Evolutionary conservation across 2,888 invertebrate genomes (phyloP).

Genomic region (Auanema sp.): DNA sequence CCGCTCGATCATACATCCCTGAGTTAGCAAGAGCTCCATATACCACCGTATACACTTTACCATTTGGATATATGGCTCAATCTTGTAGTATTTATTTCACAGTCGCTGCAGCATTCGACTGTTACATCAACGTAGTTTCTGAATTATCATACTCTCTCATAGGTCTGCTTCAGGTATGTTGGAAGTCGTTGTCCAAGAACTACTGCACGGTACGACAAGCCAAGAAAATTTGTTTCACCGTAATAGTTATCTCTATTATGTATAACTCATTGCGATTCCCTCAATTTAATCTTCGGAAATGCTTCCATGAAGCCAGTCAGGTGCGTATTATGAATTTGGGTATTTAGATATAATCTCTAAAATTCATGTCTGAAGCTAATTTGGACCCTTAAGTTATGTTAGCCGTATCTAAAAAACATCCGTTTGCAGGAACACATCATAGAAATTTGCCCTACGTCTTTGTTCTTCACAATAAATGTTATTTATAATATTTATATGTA

Average conservation of each 20-base stretch:
- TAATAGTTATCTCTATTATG: slow-evolving; percentile 50
- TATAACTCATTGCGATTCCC: slow-evolving; percentile 63
- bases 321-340: slow-evolving; percentile 27
- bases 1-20: slow-evolving; percentile 53
- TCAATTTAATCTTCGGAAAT: slow-evolving; percentile 61
- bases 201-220: slow-evolving; percentile 60
- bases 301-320: slow-evolving; percentile 56
- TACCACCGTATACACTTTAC: slow-evolving; percentile 61
- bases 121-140: slow-evolving; percentile 57
- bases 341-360: too few relatives aligned
- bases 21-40: slow-evolving; percentile 58
- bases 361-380: slow-evolving; percentile 4
- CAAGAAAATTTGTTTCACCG: slow-evolving; percentile 46
- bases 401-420: neutral
- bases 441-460: slow-evolving; percentile 63
- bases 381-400: neutral
- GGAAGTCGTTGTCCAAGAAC: slow-evolving; percentile 30
- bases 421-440: slow-evolving; percentile 55
- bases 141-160: neutral
- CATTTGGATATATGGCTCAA: slow-evolving; percentile 64
- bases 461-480: slow-evolving; percentile 60
- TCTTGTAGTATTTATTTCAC: slow-evolving; percentile 64
- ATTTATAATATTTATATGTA: slow-evolving; percentile 63
- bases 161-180: slow-evolving; percentile 51
- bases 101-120: slow-evolving; percentile 64